phyloP scores from a whole-genome alignment of 1,140 invertebrate species.

The Ladona fulva region DNA sequence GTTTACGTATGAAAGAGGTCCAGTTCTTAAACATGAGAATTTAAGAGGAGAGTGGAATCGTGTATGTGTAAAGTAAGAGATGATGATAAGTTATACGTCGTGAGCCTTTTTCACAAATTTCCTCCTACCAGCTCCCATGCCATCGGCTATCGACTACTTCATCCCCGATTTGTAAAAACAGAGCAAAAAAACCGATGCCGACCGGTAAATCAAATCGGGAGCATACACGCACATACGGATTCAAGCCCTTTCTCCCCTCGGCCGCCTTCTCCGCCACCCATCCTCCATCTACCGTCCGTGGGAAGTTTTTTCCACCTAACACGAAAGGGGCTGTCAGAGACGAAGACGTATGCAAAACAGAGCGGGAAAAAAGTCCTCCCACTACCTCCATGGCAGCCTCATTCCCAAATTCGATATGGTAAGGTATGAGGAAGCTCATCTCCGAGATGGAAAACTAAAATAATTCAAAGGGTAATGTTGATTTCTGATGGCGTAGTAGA shows the following conservation, averaged over 20 bases:
- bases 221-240: not conserved
- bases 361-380: not conserved
- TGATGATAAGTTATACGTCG: too few relatives aligned
- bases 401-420: not conserved
- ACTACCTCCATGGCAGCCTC: not conserved
- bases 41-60: too few relatives aligned
- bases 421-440: not conserved
- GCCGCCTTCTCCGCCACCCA: not conserved
- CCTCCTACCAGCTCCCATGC: not conserved
- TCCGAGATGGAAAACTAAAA: not conserved
- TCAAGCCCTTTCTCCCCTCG: not conserved
- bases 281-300: not conserved
- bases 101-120: not conserved
- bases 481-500: not conserved
- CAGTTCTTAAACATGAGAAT: too few relatives aligned
- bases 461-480: too few relatives aligned
- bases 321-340: conserved; percentile 2
- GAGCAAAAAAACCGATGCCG: not conserved
- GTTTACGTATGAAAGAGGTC: too few relatives aligned
- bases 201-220: not conserved
- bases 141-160: not conserved
- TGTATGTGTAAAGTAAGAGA: too few relatives aligned
- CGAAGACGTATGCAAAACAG: conserved; percentile 2
- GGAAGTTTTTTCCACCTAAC: not conserved
- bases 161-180: not conserved